A percentile compares a stretch with the other conserved stretches of the same genome.
These are phyloP conservation scores for Germaria angustata DNA, from an alignment of 2,888 invertebrate species.

Conservation along the genomic window DNA sequence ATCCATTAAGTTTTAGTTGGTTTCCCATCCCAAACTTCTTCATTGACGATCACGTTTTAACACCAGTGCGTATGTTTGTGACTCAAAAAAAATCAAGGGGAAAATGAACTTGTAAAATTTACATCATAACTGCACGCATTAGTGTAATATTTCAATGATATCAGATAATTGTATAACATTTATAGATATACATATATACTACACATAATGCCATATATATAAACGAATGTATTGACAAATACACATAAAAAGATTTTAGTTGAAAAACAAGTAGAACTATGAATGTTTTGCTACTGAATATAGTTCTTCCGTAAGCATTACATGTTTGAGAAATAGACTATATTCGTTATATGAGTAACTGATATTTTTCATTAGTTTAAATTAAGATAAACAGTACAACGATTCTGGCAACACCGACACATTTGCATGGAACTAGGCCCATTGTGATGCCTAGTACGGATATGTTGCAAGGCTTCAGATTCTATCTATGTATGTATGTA, in stretches of 20 bases:
- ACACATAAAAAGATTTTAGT: not conserved
- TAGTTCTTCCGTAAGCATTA: too few relatives aligned
- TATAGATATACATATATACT: not conserved
- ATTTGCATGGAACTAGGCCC: too few relatives aligned
- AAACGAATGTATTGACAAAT: not conserved
- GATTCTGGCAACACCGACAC: too few relatives aligned
- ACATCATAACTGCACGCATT: slow-evolving; percentile 60
- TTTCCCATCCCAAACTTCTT: slow-evolving; percentile 49
- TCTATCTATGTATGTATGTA: too few relatives aligned
- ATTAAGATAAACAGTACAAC: too few relatives aligned
- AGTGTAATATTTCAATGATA: slow-evolving; percentile 54
- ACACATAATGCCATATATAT: not conserved
- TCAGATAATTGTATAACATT: slow-evolving; percentile 15
- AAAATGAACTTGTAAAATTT: slow-evolving; percentile 58
- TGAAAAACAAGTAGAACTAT: too few relatives aligned
- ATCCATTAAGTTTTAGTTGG: slow-evolving; percentile 48
- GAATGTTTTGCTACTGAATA: too few relatives aligned
- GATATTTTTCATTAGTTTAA: too few relatives aligned
- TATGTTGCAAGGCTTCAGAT: too few relatives aligned
- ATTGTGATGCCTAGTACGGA: too few relatives aligned
- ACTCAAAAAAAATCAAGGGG: not conserved
- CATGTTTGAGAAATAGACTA: too few relatives aligned
- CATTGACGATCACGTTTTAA: slow-evolving; percentile 21
- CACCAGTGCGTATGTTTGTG: not conserved
- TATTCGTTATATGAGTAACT: too few relatives aligned